phyloP scores from a whole-genome alignment of 1,140 invertebrate species.

The Drosophila suzukii region DNA sequence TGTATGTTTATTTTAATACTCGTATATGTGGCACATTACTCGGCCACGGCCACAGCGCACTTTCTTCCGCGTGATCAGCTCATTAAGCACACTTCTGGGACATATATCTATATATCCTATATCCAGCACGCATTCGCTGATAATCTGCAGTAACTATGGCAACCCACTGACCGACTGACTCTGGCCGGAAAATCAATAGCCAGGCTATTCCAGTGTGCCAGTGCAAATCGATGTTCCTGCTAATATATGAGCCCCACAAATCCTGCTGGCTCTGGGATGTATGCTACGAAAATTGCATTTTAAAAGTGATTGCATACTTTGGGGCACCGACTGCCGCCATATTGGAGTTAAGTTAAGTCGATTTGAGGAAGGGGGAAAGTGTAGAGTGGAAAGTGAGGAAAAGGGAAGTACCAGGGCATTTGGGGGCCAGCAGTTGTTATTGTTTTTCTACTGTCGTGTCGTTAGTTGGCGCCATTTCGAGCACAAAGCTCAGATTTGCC shows the following conservation, averaged over 20 bases:
- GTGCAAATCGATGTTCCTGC: slow-evolving; percentile 57
- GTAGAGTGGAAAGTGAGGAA: neutral
- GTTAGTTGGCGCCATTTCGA: slow-evolving; percentile 63
- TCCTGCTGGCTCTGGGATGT: slow-evolving; percentile 1
- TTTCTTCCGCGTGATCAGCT: slow-evolving; percentile 77
- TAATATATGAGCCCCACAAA: slow-evolving; percentile 36
- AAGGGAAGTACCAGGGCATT: slow-evolving; percentile 17
- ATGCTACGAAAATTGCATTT: slow-evolving; percentile 37
- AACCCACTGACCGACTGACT: slow-evolving; percentile 36
- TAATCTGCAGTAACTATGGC: slow-evolving; percentile 46
- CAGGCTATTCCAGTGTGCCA: neutral
- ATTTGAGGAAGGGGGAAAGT: neutral
- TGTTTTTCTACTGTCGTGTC: slow-evolving; percentile 55
- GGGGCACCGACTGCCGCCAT: slow-evolving; percentile 24
- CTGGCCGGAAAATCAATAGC: slow-evolving; percentile 65
- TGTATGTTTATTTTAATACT: slow-evolving; percentile 50
- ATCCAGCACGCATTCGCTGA: slow-evolving; percentile 53
- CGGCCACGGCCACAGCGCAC: slow-evolving; percentile 46
- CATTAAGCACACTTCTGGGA: slow-evolving; percentile 62
- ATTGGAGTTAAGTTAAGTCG: slow-evolving; percentile 9
- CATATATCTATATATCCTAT: neutral
- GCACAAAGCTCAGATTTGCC: slow-evolving; percentile 72
- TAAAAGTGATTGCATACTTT: slow-evolving; percentile 40
- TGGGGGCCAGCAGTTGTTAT: slow-evolving; percentile 29
- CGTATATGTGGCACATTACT: slow-evolving; percentile 52